Evolutionary conservation across 2,888 invertebrate species (phyloP).

Genomic region (Apeira syringaria): DNA sequence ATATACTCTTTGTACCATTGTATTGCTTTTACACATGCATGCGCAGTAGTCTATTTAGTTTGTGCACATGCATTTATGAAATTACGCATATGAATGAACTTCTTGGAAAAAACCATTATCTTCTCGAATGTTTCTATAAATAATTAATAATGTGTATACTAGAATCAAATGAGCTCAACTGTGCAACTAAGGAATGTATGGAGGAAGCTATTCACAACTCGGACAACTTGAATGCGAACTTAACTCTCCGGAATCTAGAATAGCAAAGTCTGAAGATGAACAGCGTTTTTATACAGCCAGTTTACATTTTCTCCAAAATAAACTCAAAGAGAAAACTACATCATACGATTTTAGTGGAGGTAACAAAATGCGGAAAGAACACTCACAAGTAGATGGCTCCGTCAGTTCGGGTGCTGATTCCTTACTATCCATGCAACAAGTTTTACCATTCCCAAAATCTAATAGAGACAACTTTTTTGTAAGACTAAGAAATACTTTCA

Average conservation of each 20-base stretch:
- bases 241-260: constrained; percentile 33
- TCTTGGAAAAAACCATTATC: too few relatives aligned
- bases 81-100: too few relatives aligned
- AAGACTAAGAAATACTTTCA: constrained; percentile 54
- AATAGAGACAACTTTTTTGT: constrained; percentile 52
- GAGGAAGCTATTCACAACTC: constrained; percentile 29
- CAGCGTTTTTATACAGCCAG: constrained; percentile 68
- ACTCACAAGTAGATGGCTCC: constrained; percentile 15
- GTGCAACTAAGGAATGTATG: constrained; percentile 53
- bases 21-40: too few relatives aligned
- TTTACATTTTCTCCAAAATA: constrained; percentile 61
- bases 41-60: too few relatives aligned
- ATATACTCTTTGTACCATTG: too few relatives aligned
- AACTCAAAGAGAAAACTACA: constrained; percentile 56
- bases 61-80: too few relatives aligned
- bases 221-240: constrained; percentile 25
- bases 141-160: constrained; percentile 39
- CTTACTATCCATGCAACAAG: constrained; percentile 59
- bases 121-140: not conserved
- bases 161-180: constrained; percentile 17
- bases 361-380: constrained; percentile 16
- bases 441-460: constrained; percentile 69
- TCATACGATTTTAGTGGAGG: constrained; percentile 1
- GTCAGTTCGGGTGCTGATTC: not conserved
- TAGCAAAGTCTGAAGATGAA: constrained; percentile 49